Base-by-base conservation (phyloP, 1,140 invertebrate species). In the Brachionus angularis region DNA sequence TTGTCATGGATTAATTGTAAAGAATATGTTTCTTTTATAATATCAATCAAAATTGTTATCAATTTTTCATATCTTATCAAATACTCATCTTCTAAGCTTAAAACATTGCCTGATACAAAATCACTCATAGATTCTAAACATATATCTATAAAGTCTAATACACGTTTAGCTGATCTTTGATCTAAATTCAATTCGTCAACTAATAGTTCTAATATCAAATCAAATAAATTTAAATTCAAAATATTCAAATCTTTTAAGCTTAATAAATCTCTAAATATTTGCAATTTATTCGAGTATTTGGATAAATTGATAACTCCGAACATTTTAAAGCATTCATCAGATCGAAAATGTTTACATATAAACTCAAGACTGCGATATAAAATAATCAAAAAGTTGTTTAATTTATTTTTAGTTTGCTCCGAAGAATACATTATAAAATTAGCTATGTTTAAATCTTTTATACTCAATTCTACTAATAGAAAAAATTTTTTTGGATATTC, bases 311-410 rank as follows among this genome's bases (percentile, higher is more conserved):
- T 7, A 21, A 58, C 27, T 39, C 53, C 36, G 3, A 14, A 23
- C 14, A 16, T 21, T 14, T 16, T 21, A 23, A 18, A 39, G 10
- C 5, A 12, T 8, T 18, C n/a, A 18, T 33, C 33, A 23, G 53
- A 58, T 39, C 36, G 33, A n/a, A 58, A 58, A 58, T 39, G 36
- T 10, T 58, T 23, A 36, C 18, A 14, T 36, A 58, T 23, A 36
- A 39, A 39, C 12, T n/a, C 27, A 12, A 39, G 39, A 36, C 53
- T 21, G 23, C 25, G 16, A 3, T 39, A 58, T 5, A 58, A 12
- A 3, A 39, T 10, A 23, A 2, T 36, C 5, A 58, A 42, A 23
- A 39, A 21, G 21, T 58, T 36, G 12, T 18, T 7, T 23, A 58
- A 39, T 3, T 14, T 8, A n/a, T 5, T 8, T n/a, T 12, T n/a